Percentiles rank a stretch among this genome's conserved stretches.
Conservation (phyloP, 2,797 vertebrate genomes). For the Phaenicophaeus curvirostris region DNA sequence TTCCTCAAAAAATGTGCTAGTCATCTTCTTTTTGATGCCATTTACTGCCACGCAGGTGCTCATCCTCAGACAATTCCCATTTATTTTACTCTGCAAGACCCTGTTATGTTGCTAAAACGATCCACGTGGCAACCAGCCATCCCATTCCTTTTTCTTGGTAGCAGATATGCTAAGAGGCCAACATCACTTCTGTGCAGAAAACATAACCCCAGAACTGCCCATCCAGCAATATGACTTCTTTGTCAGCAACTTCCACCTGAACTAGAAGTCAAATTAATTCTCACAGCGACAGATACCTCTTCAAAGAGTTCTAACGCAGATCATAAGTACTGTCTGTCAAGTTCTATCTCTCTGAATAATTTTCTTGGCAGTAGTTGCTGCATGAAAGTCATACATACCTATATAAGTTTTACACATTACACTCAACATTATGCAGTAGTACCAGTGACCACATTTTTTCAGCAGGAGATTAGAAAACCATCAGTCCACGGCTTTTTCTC, state of each 20-base stretch:
- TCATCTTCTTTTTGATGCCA: background rate
- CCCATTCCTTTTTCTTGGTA: background rate
- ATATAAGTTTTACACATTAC: background rate
- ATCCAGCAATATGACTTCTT: background rate
- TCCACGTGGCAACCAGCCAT: background rate
- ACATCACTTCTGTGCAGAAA: background rate
- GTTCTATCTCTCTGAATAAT: background rate
- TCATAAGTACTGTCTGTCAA: background rate
- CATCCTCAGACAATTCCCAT: background rate
- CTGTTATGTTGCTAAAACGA: background rate
- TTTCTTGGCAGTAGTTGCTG: background rate
- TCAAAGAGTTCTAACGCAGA: background rate
- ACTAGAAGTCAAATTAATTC: background rate
- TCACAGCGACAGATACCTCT: background rate
- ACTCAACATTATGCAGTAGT: background rate
- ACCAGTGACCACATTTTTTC: background rate
- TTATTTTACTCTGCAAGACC: background rate
- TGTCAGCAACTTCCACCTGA: background rate
- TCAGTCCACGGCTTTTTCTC: background rate
- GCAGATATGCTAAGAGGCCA: background rate
- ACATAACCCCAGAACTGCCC: background rate
- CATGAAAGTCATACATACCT: background rate
- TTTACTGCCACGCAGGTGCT: slow-evolving; percentile 3
- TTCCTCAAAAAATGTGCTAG: background rate
- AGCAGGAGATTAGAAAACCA: background rate